These are phyloP conservation scores for Pempheris klunzingeri DNA, from an alignment of 2,797 vertebrate species.

Conservation along the genomic window DNA sequence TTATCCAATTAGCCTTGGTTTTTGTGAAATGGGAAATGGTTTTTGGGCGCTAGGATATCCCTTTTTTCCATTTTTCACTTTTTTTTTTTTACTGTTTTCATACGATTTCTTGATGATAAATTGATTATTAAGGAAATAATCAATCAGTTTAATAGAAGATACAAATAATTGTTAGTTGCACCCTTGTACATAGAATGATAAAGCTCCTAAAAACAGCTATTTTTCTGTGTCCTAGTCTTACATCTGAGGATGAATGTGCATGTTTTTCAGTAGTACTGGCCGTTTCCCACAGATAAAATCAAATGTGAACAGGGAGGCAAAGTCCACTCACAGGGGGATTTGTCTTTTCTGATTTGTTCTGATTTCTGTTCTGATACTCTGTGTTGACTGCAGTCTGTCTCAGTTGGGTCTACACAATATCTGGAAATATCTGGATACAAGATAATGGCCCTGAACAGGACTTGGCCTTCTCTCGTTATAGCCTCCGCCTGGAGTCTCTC, in stretches of 20 bases:
- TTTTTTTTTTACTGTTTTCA: neutral
- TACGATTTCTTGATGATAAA: neutral
- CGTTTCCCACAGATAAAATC: conserved; percentile 31
- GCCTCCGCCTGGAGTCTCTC: neutral
- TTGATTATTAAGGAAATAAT: neutral
- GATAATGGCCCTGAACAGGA: conserved; percentile 16
- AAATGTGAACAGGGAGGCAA: conserved; percentile 46
- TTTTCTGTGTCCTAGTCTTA: neutral
- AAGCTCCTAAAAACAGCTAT: neutral
- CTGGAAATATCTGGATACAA: conserved; percentile 10
- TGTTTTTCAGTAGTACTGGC: conserved; percentile 28
- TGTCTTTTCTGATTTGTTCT: conserved; percentile 35
- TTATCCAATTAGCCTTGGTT: neutral
- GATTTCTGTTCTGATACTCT: conserved; percentile 40
- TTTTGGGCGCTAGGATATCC: neutral
- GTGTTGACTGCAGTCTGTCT: conserved; percentile 26
- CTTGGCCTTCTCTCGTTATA: neutral
- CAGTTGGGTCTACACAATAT: conserved; percentile 18
- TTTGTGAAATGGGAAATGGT: too few relatives aligned
- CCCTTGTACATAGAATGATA: neutral
- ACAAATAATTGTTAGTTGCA: neutral
- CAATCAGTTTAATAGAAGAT: neutral
- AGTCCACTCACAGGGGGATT: conserved; percentile 20
- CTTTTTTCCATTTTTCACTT: too few relatives aligned
- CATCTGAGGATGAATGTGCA: conserved; percentile 7